phyloP scores from a whole-genome alignment of 2,113 vertebrate genomes.

The Tachuris rubrigastra region DNA sequence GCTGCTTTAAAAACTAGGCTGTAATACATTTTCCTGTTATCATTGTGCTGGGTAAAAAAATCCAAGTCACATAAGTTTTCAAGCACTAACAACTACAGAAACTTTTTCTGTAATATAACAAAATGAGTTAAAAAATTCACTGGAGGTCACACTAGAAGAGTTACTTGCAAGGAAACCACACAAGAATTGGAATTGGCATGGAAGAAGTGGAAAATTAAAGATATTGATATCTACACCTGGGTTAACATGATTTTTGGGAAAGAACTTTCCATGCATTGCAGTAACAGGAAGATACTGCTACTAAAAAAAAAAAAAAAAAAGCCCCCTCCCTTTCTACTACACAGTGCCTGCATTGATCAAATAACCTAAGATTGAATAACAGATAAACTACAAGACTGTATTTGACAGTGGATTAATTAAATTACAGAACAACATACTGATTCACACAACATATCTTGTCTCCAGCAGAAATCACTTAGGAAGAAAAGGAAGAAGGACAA shows the following conservation, averaged over 20 bases:
- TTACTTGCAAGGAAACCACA: background rate
- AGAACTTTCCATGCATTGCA: background rate
- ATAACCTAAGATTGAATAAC: background rate
- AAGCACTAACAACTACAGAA: background rate
- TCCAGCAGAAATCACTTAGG: background rate
- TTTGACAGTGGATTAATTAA: background rate
- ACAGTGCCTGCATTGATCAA: background rate
- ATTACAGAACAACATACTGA: background rate
- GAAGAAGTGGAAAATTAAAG: background rate
- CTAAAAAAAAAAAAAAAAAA: background rate
- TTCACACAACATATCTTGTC: background rate
- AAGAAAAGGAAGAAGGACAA: constrained; percentile 2
- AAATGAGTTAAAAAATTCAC: background rate
- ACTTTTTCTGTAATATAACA: background rate
- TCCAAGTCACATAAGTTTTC: background rate
- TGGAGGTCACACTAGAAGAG: background rate
- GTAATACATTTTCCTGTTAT: background rate
- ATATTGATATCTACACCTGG: background rate
- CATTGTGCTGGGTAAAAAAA: background rate
- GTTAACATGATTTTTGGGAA: background rate
- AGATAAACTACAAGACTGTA: background rate
- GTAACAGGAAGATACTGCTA: background rate
- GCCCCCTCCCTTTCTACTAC: background rate
- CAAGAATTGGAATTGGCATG: background rate
- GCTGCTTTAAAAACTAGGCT: background rate